Base-by-base conservation (phyloP, 2,113 vertebrate genomes). In the Nansenia antarctica region DNA sequence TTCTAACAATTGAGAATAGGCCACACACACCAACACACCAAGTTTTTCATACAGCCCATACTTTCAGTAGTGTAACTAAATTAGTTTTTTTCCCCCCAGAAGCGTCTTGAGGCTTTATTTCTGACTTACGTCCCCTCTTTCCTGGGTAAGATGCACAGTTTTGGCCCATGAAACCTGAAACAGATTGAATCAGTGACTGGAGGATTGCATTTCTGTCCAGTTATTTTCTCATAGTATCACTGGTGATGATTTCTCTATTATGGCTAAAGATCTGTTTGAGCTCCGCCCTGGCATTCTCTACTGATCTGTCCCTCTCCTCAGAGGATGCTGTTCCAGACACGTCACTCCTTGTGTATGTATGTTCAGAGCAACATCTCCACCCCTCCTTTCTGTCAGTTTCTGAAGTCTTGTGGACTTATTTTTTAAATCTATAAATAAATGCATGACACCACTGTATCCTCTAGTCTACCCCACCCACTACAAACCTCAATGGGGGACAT, bases 181-280 rank as follows among this genome's bases (percentile, higher is more conserved):
- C 29, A 49, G 62, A 47, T 27, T 26, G 27, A 35, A 62, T 60
- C 39, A 60, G 62, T 67, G 37, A 70, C n/a, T 69, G 27, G 61
- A 61, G 9, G 62, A 70, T 74, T 54, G 64, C 64, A 18, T 62
- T 65, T 58, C 22, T 67, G 62, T 32, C 62, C n/a, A 5, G 12
- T 20, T 67, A 39, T 65, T n/a, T 64, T 49, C 65, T 62, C 57
- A 71, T 70, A 73, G 60, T 76, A 78, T 86, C 76, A 81, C 77
- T 37, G 32, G 39, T 35, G 73, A 82, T 75, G 24, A 67, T 22
- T 30, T 53, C n/a, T n/a, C n/a, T n/a, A 81, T 72, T 22, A 27
- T 52, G 78, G 37, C 62, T 67, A 42, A 12, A 63, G 67, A 22
- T 54, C 60, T 70, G 53, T 11, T 45, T 70, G 37, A 65, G 78